Base-by-base conservation (phyloP, 2,888 invertebrate species). In the Anthrax anthrax region DNA sequence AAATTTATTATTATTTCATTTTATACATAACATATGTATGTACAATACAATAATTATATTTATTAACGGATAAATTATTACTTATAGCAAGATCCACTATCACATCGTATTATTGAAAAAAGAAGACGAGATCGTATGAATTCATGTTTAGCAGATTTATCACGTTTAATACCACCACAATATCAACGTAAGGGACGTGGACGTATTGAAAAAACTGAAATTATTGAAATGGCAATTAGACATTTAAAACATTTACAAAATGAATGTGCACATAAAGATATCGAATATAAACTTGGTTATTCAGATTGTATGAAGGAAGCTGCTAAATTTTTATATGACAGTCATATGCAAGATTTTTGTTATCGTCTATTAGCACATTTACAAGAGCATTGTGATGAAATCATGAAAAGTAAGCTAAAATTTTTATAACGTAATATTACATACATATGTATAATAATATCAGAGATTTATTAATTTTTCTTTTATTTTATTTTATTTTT, bases 31-130 rank as follows among this genome's bases (percentile, higher is more conserved):
- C 23, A 23, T 23, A 23, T 23, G 8, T 23, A 8, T 23, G 8
- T 23, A 23, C 23, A 23, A 23, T 23, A 23, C 23, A 23, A 23
- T 23, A 23, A 23, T 23, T 23, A 23, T 23, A 23, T 23, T 4
- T n/a, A n/a, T n/a, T n/a, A n/a, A n/a, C n/a, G n/a, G n/a, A n/a
- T n/a, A 23, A 23, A 23, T 23, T 23, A 23, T 48, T 32, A 39
- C 17, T 54, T 45, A 39, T 69, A 84, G 78, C 83, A 95, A 89
- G 94, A 95, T 67, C 94, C 94, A 42, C 78, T 92, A 80, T 95
- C 95, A n/a, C 95, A 95, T 66, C 81, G 95, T 49, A 92, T 96
- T 56, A 96, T 96, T 53, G 95, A 96, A 71, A 96, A 96, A 67
- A 75, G 95, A 41, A 77, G 95, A 34, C 74, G 96, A 19, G 95